phyloP scores from a whole-genome alignment of 2,888 invertebrate genomes.

The Patella caerulea region DNA sequence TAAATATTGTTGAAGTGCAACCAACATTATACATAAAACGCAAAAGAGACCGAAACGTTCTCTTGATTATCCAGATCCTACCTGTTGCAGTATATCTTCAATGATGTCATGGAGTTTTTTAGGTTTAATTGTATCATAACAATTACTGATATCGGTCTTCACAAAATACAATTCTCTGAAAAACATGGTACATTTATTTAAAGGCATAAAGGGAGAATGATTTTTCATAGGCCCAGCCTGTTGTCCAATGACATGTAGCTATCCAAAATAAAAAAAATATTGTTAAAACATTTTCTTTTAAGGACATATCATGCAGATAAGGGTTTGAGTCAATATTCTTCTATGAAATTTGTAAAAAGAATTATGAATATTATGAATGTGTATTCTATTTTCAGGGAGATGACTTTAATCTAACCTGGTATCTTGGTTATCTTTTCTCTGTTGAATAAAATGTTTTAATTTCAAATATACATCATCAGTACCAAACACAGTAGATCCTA shows the following conservation, averaged over 20 bases:
- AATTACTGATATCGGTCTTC: conserved; percentile 63
- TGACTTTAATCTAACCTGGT: conserved; percentile 13
- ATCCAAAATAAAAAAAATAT: too few relatives aligned
- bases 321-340: too few relatives aligned
- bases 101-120: conserved; percentile 53
- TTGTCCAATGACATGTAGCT: too few relatives aligned
- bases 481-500: conserved; percentile 56
- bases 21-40: background rate
- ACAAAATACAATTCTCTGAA: conserved; percentile 61
- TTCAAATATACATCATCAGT: conserved; percentile 49
- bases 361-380: too few relatives aligned
- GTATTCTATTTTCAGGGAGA: background rate
- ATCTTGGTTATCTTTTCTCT: conserved; percentile 20
- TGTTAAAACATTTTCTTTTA: too few relatives aligned
- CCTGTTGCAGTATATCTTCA: conserved; percentile 42
- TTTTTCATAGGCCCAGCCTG: too few relatives aligned
- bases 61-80: conserved; percentile 20
- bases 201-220: too few relatives aligned
- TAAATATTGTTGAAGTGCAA: background rate
- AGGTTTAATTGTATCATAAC: conserved; percentile 63
- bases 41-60: too few relatives aligned
- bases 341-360: background rate
- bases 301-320: too few relatives aligned
- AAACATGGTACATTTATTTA: conserved; percentile 6
- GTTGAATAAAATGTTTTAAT: conserved; percentile 44